phyloP scores from a whole-genome alignment of 2,797 vertebrate genomes.

The Micromesistius poutassou region DNA sequence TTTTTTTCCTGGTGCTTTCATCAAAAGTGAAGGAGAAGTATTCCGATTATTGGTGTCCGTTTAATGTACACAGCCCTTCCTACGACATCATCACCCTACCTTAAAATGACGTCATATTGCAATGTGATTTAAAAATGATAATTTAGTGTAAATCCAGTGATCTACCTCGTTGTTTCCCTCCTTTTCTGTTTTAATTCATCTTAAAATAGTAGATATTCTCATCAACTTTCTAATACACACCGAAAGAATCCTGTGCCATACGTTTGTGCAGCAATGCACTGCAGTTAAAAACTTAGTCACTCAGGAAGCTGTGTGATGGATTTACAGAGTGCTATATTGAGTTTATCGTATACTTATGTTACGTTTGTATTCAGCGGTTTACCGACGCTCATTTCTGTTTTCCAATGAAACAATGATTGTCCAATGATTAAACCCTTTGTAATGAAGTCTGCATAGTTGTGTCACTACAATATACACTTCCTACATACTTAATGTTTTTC shows the following conservation, averaged over 20 bases:
- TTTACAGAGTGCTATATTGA: background rate
- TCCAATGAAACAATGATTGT: no score
- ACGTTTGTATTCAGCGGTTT: background rate
- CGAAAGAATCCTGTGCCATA: conserved; percentile 24
- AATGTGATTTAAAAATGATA: background rate
- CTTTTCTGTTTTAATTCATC: background rate
- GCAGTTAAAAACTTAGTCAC: background rate
- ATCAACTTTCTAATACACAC: conserved; percentile 11
- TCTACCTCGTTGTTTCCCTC: conserved; percentile 45
- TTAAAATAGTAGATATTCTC: background rate
- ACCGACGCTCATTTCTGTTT: background rate
- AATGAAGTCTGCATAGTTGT: background rate
- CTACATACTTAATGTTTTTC: background rate
- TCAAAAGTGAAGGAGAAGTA: conserved; percentile 7
- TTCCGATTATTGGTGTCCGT: background rate
- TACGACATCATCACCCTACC: background rate
- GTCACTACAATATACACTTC: background rate
- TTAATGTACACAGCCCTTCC: background rate
- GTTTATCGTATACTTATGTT: background rate
- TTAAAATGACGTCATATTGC: background rate
- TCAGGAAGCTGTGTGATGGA: conserved; percentile 5
- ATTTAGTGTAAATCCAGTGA: conserved; percentile 4
- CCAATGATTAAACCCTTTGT: background rate
- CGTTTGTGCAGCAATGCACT: background rate
- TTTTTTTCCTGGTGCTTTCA: conserved; percentile 1